Evolutionary conservation across 64 coral and sea anemone genomes (phyloP).

Genomic region (Acropora tenuis): DNA sequence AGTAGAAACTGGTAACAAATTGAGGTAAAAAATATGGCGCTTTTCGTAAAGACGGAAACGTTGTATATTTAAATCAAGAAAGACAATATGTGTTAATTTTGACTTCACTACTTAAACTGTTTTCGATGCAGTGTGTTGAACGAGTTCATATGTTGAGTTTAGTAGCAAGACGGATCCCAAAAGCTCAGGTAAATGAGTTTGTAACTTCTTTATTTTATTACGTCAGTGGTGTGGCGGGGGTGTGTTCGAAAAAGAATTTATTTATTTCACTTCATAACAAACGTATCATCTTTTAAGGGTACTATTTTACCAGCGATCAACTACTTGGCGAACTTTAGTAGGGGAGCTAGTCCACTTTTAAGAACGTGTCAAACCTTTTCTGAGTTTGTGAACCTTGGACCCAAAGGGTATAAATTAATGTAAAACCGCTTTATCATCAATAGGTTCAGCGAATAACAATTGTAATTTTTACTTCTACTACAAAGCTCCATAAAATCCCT

Average conservation of each 20-base stretch:
- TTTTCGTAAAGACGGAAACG: neutral
- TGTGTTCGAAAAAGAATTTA: neutral
- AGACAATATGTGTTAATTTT: neutral
- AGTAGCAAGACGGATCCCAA: conserved; percentile 21
- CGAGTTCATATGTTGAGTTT: conserved; percentile 32
- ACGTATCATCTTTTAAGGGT: too few relatives aligned
- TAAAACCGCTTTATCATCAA: neutral
- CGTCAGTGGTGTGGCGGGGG: conserved; percentile 46
- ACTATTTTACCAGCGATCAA: neutral
- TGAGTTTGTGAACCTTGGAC: neutral
- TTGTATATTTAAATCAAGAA: neutral
- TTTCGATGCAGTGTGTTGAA: conserved; percentile 10
- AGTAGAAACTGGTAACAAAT: conserved; percentile 47
- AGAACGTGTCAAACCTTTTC: neutral
- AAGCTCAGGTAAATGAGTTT: conserved; percentile 21
- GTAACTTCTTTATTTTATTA: neutral
- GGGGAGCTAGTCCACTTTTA: too few relatives aligned
- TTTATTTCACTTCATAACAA: neutral
- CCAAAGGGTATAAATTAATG: neutral
- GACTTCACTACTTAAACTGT: neutral
- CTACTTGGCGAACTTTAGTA: neutral
- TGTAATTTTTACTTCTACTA: too few relatives aligned
- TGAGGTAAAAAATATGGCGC: conserved; percentile 17
- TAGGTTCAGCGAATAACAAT: too few relatives aligned
- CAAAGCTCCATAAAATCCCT: too few relatives aligned